phyloP scores from a whole-genome alignment of 1,140 invertebrate genomes.

The Triops cancriformis region DNA sequence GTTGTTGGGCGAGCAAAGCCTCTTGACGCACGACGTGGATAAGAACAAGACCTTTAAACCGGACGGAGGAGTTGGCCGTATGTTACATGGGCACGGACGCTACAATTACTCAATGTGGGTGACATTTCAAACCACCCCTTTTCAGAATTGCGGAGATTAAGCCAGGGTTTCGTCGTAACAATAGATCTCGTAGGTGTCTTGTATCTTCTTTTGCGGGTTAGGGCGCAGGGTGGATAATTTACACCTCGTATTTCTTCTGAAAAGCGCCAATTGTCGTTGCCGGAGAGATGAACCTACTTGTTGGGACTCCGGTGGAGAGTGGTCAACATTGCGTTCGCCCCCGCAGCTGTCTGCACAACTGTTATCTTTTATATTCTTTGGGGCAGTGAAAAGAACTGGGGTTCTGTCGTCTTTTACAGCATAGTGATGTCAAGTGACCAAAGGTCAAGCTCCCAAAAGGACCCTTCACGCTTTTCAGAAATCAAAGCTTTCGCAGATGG shows the following conservation, averaged over 20 bases:
- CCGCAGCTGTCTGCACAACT: neutral
- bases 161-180: neutral
- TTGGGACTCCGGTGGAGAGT: neutral
- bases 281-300: too few species aligned
- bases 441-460: neutral
- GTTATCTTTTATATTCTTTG: neutral
- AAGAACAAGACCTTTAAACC: conserved; percentile 10
- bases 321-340: neutral
- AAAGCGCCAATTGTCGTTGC: too few species aligned
- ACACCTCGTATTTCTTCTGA: neutral
- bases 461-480: too few species aligned
- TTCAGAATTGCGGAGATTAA: neutral
- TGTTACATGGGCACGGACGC: neutral
- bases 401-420: neutral
- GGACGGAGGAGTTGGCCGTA: neutral
- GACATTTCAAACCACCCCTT: neutral
- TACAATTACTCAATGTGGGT: neutral
- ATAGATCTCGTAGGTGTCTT: neutral
- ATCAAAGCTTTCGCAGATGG: too few species aligned
- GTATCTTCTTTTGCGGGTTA: neutral
- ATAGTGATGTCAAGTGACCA: neutral
- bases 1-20: neutral
- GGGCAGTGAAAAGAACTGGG: neutral
- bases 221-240: neutral
- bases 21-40: conserved; percentile 1